Evolutionary conservation across 2,888 invertebrate genomes (phyloP).

Genomic region (Noctua fimbriata): DNA sequence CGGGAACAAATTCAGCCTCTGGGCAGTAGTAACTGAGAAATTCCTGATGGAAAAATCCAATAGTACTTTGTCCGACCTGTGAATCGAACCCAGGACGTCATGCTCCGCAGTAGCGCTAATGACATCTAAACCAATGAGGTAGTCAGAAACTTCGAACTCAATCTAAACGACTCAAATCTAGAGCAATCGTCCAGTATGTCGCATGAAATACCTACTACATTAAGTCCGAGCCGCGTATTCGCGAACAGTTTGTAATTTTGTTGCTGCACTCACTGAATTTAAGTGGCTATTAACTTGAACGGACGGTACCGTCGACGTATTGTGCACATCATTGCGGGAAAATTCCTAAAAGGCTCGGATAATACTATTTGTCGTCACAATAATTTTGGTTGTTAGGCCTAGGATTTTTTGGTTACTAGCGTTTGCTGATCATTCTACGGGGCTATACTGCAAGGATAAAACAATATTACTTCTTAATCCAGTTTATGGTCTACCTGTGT

Average conservation of each 20-base stretch:
- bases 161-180: not conserved
- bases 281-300: slow-evolving; percentile 58
- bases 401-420: not conserved
- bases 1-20: too few species aligned
- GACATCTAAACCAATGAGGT: not conserved
- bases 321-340: slow-evolving; percentile 22
- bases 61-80: too few species aligned
- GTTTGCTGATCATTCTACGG: not conserved
- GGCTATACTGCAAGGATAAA: not conserved
- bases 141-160: not conserved
- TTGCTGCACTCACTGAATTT: slow-evolving; percentile 55
- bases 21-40: too few species aligned
- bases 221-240: slow-evolving; percentile 32
- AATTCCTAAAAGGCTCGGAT: slow-evolving; percentile 25
- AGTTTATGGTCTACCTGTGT: not conserved
- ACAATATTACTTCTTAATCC: not conserved
- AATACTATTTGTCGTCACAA: not conserved
- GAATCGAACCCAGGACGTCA: too few species aligned
- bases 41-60: too few species aligned
- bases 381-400: not conserved
- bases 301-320: slow-evolving; percentile 27
- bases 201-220: slow-evolving; percentile 9
- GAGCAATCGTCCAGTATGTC: not conserved
- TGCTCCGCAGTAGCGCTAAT: too few species aligned
- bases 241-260: slow-evolving; percentile 45